These are phyloP conservation scores for Steatornis caripensis DNA, from an alignment of 2,113 vertebrate genomes.

Conservation along the genomic window DNA sequence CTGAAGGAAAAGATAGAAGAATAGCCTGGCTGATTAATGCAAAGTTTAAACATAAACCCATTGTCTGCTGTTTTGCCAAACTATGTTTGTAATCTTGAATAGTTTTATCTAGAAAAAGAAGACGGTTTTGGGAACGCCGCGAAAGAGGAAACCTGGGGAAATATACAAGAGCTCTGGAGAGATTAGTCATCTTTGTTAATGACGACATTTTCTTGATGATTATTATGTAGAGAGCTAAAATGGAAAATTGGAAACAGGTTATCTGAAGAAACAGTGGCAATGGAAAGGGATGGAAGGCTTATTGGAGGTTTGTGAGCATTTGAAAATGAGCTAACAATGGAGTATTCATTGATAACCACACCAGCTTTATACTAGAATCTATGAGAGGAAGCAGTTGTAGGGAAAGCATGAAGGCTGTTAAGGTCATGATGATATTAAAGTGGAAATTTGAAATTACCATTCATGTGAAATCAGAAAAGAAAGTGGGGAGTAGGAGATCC, in stretches of 20 bases:
- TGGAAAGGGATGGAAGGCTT: slow-evolving; percentile 57
- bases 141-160: slow-evolving; percentile 7
- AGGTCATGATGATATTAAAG: neutral
- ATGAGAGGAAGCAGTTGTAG: slow-evolving; percentile 22
- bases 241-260: slow-evolving; percentile 50
- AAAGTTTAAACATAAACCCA: neutral
- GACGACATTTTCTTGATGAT: neutral
- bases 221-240: slow-evolving; percentile 2
- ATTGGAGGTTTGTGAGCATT: neutral
- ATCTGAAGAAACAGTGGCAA: slow-evolving; percentile 44
- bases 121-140: slow-evolving; percentile 15
- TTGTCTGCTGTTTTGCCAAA: neutral
- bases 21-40: neutral
- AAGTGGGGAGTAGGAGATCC: neutral
- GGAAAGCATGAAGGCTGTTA: neutral
- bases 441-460: neutral
- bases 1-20: neutral
- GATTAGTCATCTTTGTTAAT: neutral
- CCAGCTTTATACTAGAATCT: neutral
- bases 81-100: neutral
- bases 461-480: neutral
- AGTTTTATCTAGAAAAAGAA: slow-evolving; percentile 26
- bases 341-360: slow-evolving; percentile 42
- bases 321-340: slow-evolving; percentile 44
- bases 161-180: neutral